Evolutionary conservation across 1,140 invertebrate species (phyloP), one percentile per base, ranked within the genome.

Genomic region (Pseudachorutes palmiensis): DNA sequence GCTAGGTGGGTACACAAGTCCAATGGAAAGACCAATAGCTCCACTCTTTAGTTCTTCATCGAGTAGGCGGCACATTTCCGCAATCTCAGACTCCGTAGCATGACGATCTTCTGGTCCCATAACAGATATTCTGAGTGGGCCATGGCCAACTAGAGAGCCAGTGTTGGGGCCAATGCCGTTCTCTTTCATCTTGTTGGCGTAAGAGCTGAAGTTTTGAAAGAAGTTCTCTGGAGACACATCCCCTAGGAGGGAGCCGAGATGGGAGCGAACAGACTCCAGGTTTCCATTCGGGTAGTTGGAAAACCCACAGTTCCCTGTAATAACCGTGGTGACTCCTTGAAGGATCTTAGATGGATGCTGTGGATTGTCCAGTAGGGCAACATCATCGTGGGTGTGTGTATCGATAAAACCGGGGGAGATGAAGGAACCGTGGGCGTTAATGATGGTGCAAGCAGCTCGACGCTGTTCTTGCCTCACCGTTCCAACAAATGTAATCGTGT

Each of bases 351-450:
- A 62, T 31, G 19, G 65, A 45, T 59, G 65, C 28, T 41, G 48
- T 1, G 55, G 62, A 33, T 1, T 28, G n/a, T 49, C 22, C 1
- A 72, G 57, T n/a, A 72, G 30, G 0, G 68, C 68, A 26, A 72
- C 30, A 45, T 72, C 71, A 26, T 72, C 71, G 32, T 72, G 71
- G 14, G 71, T 72, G 57, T 72, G 71, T 16, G 71, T 68, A 30
- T 72, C 71, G 24, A 72, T 68, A 48, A 72, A 72, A 1, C 71
- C 71, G 2, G 71, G 71, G 1, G 66, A 29, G n/a, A 70, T 51
- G 41, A 61, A 69, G 26, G 36, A 30, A 0, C 64, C 66, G 2
- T 66, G 28, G 19, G 59, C 70, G n/a, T 66, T 33, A 14, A 71
- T 62, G 3, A 71, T 36, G 2, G 62, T 41, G 55, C 5, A 5